Evolutionary conservation across 2,797 vertebrate species (phyloP).

Genomic region (Tolypeutes matacus): DNA sequence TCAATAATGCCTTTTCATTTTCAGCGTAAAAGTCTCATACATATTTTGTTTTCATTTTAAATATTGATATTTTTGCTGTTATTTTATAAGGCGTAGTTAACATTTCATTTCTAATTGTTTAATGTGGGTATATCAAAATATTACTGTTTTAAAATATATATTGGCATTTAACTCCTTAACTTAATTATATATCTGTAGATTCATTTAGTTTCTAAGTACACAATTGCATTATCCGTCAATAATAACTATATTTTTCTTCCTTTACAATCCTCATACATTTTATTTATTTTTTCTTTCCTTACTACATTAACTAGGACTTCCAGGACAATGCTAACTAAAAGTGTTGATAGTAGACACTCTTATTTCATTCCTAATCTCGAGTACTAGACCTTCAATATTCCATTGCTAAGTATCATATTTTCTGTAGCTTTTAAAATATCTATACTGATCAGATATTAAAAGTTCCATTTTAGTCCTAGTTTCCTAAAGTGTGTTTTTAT

Average conservation of each 20-base stretch:
- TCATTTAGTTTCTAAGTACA: background rate
- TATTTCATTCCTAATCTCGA: background rate
- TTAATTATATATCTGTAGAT: constrained; percentile 36
- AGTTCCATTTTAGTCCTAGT: background rate
- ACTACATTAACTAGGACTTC: background rate
- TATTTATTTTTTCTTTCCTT: background rate
- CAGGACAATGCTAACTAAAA: background rate
- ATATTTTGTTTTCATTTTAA: constrained; percentile 39
- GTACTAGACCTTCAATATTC: background rate
- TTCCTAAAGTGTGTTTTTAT: background rate
- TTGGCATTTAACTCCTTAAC: background rate
- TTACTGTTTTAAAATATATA: background rate
- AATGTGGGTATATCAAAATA: background rate
- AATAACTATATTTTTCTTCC: background rate
- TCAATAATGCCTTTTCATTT: constrained; percentile 22
- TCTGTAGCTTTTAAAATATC: constrained; percentile 2
- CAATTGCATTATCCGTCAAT: background rate
- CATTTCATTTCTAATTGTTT: background rate
- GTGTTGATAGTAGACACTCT: background rate
- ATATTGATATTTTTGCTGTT: background rate
- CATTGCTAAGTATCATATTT: background rate
- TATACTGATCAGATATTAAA: background rate
- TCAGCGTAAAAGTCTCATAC: background rate
- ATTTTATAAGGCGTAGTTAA: background rate
- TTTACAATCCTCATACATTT: constrained; percentile 14